Evolutionary conservation across 2,113 vertebrate species (phyloP).

Genomic region (Petroica traversi): DNA sequence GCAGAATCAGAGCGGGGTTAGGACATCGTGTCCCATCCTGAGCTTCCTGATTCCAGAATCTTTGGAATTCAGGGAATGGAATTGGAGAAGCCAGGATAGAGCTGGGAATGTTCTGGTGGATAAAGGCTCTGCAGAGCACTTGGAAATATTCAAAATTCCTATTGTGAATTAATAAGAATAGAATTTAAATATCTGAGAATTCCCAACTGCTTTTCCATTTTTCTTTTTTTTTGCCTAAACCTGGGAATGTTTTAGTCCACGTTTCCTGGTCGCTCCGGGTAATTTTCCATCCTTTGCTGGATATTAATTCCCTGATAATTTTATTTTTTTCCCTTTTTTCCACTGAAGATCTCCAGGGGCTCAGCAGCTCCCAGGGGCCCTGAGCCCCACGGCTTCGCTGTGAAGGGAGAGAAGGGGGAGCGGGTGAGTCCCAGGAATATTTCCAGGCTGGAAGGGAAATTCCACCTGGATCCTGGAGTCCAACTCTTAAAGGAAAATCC

Average conservation of each 20-base stretch:
- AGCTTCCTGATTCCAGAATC: neutral
- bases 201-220: neutral
- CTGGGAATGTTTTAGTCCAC: neutral
- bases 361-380: conserved; percentile 65
- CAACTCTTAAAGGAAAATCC: fast-evolving
- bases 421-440: conserved; percentile 70
- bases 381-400: conserved; percentile 70
- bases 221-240: neutral
- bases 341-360: conserved; percentile 30
- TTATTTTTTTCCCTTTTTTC: neutral
- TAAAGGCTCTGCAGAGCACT: neutral
- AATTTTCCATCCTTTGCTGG: neutral
- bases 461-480: neutral
- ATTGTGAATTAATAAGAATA: neutral
- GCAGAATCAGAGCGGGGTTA: neutral
- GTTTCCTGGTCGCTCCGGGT: neutral
- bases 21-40: neutral
- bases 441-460: neutral
- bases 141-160: neutral
- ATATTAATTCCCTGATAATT: neutral
- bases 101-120: neutral
- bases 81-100: neutral
- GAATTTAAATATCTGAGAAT: neutral
- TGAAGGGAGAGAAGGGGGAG: conserved; percentile 87
- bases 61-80: neutral